Conservation (phyloP, 2,113 vertebrate species). For the Callaeas wilsoni region DNA sequence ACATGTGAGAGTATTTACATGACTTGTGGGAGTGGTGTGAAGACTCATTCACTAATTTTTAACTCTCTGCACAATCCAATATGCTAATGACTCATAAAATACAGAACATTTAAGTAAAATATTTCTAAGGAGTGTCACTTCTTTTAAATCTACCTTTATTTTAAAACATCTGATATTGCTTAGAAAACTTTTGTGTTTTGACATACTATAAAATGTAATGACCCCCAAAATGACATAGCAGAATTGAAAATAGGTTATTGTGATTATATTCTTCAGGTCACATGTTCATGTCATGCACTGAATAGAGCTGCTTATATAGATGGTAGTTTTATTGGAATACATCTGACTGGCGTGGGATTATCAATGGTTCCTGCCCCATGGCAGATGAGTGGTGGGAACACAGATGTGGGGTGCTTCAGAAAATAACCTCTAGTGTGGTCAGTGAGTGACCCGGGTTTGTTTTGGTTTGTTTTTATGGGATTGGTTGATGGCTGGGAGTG, state of each 20-base stretch:
- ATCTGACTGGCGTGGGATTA: background rate
- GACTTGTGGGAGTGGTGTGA: background rate
- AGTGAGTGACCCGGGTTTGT: background rate
- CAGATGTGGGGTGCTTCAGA: background rate
- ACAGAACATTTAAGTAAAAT: background rate
- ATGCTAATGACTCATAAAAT: background rate
- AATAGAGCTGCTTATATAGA: background rate
- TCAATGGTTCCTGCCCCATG: background rate
- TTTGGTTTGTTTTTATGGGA: background rate
- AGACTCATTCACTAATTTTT: conserved; percentile 12
- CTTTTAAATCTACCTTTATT: background rate
- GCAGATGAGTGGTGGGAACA: background rate
- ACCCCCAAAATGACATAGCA: background rate
- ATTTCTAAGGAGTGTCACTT: background rate
- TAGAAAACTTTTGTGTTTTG: background rate
- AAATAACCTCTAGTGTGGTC: background rate
- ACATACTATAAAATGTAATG: background rate
- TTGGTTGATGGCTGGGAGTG: background rate
- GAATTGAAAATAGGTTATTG: background rate
- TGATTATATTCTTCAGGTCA: background rate
- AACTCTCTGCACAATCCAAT: background rate
- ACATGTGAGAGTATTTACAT: background rate
- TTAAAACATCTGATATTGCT: background rate
- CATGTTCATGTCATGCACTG: background rate
- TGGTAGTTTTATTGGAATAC: background rate